Evolutionary conservation across 1,140 invertebrate species (phyloP).

Genomic region (Caerostris extrusa): DNA sequence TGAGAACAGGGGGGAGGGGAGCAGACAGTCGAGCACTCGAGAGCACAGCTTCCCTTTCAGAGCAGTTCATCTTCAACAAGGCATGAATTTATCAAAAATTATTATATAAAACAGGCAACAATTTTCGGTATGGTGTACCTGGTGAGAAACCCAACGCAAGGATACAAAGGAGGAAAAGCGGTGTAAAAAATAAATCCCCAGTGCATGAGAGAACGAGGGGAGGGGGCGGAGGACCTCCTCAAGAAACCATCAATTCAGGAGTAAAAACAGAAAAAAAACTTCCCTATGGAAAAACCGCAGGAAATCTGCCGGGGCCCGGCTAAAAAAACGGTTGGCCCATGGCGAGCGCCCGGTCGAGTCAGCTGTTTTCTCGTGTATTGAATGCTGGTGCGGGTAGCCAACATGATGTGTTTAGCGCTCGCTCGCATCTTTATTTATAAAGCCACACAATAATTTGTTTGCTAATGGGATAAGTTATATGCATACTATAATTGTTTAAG

Average conservation of each 20-base stretch:
- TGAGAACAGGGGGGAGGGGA: neutral
- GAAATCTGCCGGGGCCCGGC: constrained; percentile 70
- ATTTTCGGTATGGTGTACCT: constrained; percentile 50
- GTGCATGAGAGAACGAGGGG: neutral
- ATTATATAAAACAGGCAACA: constrained; percentile 53
- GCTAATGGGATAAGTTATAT: too few species aligned
- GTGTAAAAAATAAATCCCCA: constrained; percentile 70
- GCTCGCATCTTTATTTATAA: neutral
- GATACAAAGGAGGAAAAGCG: constrained; percentile 44
- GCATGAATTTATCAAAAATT: constrained; percentile 71
- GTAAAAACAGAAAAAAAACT: constrained; percentile 67
- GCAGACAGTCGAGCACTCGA: neutral
- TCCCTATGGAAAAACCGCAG: constrained; percentile 69
- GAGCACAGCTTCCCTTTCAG: neutral
- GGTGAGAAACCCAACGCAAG: constrained; percentile 71
- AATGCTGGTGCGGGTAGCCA: constrained; percentile 57
- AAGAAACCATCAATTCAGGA: constrained; percentile 76
- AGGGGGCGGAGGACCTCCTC: constrained; percentile 61
- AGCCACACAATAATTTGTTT: too few species aligned
- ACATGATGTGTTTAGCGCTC: constrained; percentile 24
- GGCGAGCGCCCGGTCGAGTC: constrained; percentile 73
- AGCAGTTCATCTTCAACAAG: constrained; percentile 61
- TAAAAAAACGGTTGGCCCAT: constrained; percentile 76
- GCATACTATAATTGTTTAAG: too few species aligned
- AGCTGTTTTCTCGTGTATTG: constrained; percentile 68